phyloP scores from a whole-genome alignment of 2,113 vertebrate species.

The Chlamydotis undulata region DNA sequence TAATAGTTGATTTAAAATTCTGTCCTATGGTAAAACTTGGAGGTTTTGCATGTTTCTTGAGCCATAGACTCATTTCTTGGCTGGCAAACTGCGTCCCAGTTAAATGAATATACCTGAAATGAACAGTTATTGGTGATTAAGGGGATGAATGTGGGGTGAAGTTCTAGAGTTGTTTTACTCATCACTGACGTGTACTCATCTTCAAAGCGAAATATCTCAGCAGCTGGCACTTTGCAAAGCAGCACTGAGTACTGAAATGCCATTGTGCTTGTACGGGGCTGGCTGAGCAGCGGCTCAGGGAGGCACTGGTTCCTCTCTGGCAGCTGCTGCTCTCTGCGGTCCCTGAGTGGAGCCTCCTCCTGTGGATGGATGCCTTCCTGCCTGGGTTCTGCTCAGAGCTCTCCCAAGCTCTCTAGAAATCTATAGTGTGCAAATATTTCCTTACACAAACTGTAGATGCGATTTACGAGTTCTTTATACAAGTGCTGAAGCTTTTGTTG shows the following conservation, averaged over 20 bases:
- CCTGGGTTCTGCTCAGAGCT: fast-evolving
- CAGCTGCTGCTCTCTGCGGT: neutral
- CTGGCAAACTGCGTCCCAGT: neutral
- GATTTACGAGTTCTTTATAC: neutral
- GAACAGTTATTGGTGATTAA: neutral
- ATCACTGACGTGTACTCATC: neutral
- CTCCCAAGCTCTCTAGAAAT: neutral
- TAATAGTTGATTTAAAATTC: neutral
- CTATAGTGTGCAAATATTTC: neutral
- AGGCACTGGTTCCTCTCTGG: neutral
- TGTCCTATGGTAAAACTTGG: neutral
- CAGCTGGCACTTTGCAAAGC: neutral
- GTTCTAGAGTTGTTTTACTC: neutral
- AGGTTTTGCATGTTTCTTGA: neutral
- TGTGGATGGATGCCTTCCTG: neutral
- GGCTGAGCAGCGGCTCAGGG: neutral
- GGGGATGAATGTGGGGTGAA: fast-evolving
- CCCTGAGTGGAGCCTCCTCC: neutral
- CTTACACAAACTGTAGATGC: neutral
- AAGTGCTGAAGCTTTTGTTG: neutral
- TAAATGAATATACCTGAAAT: neutral
- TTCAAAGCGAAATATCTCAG: neutral
- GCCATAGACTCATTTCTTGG: neutral
- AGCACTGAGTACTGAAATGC: fast-evolving
- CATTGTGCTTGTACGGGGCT: fast-evolving